These are phyloP conservation scores for Telmatochromis sp. DNA, from an alignment of 2,113 vertebrate species.

Conservation along the genomic window DNA sequence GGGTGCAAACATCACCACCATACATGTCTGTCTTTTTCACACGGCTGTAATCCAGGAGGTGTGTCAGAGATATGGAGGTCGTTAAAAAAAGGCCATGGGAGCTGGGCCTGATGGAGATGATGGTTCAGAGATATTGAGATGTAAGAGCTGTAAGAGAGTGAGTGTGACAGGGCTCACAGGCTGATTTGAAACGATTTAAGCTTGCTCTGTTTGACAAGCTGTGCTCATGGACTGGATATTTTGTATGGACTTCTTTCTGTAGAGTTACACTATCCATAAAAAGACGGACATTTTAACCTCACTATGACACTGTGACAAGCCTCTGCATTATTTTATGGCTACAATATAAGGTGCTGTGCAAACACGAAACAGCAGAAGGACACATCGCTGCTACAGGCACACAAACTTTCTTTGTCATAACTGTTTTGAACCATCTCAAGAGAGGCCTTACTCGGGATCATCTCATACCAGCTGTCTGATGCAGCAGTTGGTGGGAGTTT, in stretches of 20 bases:
- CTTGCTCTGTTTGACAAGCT: not conserved
- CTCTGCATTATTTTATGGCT: not conserved
- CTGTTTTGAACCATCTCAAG: not conserved
- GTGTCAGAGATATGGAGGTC: slow-evolving; percentile 55
- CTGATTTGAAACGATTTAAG: not conserved
- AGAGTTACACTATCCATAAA: not conserved
- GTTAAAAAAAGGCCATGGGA: slow-evolving; percentile 44
- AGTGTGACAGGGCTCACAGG: not conserved
- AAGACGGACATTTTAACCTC: not conserved
- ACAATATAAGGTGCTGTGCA: not conserved
- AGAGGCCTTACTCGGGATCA: not conserved
- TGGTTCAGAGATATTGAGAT: not conserved
- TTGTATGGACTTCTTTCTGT: not conserved
- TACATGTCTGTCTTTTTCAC: slow-evolving; percentile 43
- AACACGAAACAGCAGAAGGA: not conserved
- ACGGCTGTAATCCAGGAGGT: slow-evolving; percentile 61
- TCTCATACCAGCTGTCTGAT: not conserved
- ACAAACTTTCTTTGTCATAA: not conserved
- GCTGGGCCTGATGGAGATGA: not conserved
- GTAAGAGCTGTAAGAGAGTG: not conserved
- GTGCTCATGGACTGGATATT: not conserved
- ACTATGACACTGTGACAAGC: not conserved
- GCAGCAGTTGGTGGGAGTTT: not conserved
- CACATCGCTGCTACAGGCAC: not conserved
- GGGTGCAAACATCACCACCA: slow-evolving; percentile 7